Percentiles rank a stretch among this genome's conserved stretches.
Evolutionary conservation across 35 echinoderm and acorn worm species (phyloP).

Genomic region (Chiridota heheva): DNA sequence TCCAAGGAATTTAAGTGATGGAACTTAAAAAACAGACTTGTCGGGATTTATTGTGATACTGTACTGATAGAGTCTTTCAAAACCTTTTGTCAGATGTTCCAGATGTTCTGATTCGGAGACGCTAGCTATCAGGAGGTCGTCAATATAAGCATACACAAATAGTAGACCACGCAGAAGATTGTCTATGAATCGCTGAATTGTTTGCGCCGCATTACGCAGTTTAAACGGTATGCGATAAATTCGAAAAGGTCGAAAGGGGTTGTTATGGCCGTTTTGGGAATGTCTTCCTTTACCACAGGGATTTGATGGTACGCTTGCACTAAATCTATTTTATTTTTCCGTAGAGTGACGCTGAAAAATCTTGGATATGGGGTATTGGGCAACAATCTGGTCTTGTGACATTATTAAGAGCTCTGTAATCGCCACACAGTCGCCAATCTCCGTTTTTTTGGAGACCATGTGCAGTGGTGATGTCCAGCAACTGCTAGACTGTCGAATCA

Average conservation of each 20-base stretch:
- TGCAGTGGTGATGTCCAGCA: constrained; percentile 53
- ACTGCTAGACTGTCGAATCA: constrained; percentile 45
- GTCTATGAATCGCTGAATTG: constrained; percentile 32
- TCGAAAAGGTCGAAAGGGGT: constrained; percentile 17
- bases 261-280: background rate
- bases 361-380: constrained; percentile 27
- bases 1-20: constrained; percentile 7
- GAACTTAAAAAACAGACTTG: constrained; percentile 35
- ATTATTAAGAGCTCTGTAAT: constrained; percentile 40
- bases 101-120: constrained; percentile 8
- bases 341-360: background rate
- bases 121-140: constrained; percentile 30
- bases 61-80: constrained; percentile 25
- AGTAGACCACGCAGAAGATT: constrained; percentile 11
- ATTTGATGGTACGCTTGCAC: background rate
- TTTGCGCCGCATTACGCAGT: constrained; percentile 23
- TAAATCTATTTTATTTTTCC: background rate
- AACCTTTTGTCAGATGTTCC: constrained; percentile 12
- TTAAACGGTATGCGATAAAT: constrained; percentile 26
- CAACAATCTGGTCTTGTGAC: constrained; percentile 20
- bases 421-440: constrained; percentile 40
- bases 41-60: constrained; percentile 8
- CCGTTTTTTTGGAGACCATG: constrained; percentile 49
- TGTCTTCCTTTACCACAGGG: background rate
- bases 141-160: constrained; percentile 42